Base-by-base conservation (phyloP, 2,113 vertebrate species). In the Lamprologus lemairii region DNA sequence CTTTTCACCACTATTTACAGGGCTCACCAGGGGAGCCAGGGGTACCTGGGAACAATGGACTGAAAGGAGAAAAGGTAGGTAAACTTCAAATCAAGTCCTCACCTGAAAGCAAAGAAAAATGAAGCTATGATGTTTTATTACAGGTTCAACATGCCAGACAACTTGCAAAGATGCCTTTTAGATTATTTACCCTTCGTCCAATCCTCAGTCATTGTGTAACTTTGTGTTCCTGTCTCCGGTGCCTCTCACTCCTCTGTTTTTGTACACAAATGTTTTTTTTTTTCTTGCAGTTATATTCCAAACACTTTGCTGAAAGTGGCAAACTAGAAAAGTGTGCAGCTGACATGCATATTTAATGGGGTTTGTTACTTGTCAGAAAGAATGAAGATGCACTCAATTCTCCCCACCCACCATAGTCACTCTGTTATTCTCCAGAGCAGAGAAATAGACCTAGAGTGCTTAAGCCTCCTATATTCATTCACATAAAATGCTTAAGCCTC, bases 41-140 rank as follows among this genome's bases (percentile, higher is more conserved):
- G 82, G 89, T 89, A 79, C 96, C 96, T 55, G 98, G 98, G 91
- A 97, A 93, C 93, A 96, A 97, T 92, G 98, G 98, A 88, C 91
- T 94, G 87, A 99, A 98, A 97, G 99, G 98, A 96, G 97, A 98
- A 86, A 99, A 99, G 98, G 99, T 99, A 98, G 97, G 97, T 97
- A 97, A 84, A 93, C 95, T 88, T 93, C 86, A 92, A 93, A 93
- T 88, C 82, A 85, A 89, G 75, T 83, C 82, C 81, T 86, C 80
- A 54, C 83, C 88, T 92, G 75, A 86, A 90, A 92, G 84, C 84
- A 83, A 93, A 92, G 81, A 94, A 92, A 92, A 85, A 83, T 21
- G 37, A 65, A 47, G 81, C 88, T 84, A 12, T 90, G 92, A 90
- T 91, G 80, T 94, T 93, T 92, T 84, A 93, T 92, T 88, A 93